These are phyloP conservation scores for Phragmatobia fuliginosa DNA, from an alignment of 2,888 invertebrate genomes.

Conservation along the genomic window DNA sequence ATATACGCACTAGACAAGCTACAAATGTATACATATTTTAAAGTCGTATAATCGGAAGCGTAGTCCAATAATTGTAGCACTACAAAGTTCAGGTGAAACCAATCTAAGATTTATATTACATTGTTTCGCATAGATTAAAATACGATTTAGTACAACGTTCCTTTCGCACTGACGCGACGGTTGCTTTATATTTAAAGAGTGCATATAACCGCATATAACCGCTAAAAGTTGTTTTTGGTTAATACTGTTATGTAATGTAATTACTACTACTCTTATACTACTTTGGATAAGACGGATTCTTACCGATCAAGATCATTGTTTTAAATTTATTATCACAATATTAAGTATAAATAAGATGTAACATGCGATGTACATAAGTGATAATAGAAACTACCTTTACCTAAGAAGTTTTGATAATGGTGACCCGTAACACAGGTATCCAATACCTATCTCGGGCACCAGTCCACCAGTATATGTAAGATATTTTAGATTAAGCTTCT, in stretches of 20 bases:
- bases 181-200: slow-evolving; percentile 48
- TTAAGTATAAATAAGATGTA: too few relatives aligned
- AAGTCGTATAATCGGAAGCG: slow-evolving; percentile 58
- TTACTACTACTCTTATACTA: too few relatives aligned
- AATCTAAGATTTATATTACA: slow-evolving; percentile 70
- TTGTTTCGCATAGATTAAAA: slow-evolving; percentile 72
- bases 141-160: slow-evolving; percentile 57
- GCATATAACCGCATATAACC: slow-evolving; percentile 52
- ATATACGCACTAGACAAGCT: slow-evolving; percentile 1
- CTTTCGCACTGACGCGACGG: slow-evolving; percentile 38
- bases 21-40: slow-evolving; percentile 28
- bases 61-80: slow-evolving; percentile 62
- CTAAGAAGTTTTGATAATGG: too few relatives aligned
- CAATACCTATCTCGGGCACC: too few relatives aligned
- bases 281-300: too few relatives aligned
- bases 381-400: background rate
- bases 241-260: too few relatives aligned
- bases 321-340: too few relatives aligned
- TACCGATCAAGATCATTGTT: too few relatives aligned
- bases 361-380: background rate
- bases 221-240: too few relatives aligned
- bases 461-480: too few relatives aligned
- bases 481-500: too few relatives aligned
- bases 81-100: slow-evolving; percentile 70
- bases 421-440: too few relatives aligned